Percentiles rank a stretch among this genome's conserved stretches.
phyloP scores from a whole-genome alignment of 2,797 vertebrate genomes.

The Todus mexicanus region DNA sequence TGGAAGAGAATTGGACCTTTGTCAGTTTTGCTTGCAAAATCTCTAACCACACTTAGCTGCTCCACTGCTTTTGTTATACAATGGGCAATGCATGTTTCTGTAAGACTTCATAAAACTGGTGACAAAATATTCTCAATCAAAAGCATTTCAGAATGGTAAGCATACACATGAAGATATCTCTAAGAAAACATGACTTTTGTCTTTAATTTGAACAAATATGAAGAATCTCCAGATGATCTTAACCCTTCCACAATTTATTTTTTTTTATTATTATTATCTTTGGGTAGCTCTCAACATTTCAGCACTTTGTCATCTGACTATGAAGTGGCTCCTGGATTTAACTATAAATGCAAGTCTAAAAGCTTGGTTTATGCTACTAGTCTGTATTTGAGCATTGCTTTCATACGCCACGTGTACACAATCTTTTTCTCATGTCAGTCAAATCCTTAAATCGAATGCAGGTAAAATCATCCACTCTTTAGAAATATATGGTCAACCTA shows the following conservation, averaged over 20 bases:
- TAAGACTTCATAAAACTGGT: not conserved
- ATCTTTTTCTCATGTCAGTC: not conserved
- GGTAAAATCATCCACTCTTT: not conserved
- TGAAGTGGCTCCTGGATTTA: not conserved
- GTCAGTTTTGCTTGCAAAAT: not conserved
- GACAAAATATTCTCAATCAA: not conserved
- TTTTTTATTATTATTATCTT: too few relatives aligned
- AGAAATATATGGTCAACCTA: not conserved
- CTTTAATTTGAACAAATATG: not conserved
- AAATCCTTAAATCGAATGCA: not conserved
- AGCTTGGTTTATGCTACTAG: not conserved
- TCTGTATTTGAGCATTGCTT: not conserved
- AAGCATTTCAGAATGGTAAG: not conserved
- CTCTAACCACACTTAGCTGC: not conserved
- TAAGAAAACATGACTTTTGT: not conserved
- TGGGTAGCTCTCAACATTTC: not conserved
- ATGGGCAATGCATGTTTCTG: not conserved
- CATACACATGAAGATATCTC: not conserved
- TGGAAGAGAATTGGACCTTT: not conserved
- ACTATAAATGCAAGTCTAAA: constrained; percentile 5
- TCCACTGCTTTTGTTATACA: not conserved
- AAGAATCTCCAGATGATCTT: not conserved
- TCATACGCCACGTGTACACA: not conserved
- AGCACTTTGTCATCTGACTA: constrained; percentile 16
- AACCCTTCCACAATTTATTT: not conserved